Percentiles rank a stretch among this genome's conserved stretches.
These are phyloP conservation scores for Philhelius pedissequus DNA, from an alignment of 2,888 invertebrate genomes.

Conservation along the genomic window DNA sequence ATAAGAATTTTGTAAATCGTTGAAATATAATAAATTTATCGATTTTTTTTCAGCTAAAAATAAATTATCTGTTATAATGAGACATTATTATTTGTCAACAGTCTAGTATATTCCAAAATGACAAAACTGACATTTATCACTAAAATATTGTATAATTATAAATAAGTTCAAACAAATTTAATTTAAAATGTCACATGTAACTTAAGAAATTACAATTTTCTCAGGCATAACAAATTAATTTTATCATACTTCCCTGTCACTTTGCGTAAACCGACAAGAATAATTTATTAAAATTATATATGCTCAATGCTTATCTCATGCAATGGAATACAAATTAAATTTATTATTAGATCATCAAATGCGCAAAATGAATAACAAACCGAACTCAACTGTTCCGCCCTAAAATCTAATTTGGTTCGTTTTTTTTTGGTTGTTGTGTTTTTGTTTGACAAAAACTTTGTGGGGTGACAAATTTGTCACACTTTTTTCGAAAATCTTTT, in stretches of 20 bases:
- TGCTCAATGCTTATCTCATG: neutral
- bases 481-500: neutral
- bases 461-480: too few species aligned
- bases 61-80: too few species aligned
- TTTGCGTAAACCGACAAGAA: neutral
- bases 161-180: neutral
- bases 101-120: too few species aligned
- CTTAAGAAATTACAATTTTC: neutral
- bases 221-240: neutral
- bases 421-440: neutral
- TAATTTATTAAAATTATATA: neutral
- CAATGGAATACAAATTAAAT: neutral
- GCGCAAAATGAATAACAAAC: neutral
- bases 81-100: too few species aligned
- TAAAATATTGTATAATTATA: neutral
- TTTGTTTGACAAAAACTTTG: neutral
- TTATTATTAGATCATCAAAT: slow-evolving; percentile 9
- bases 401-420: neutral
- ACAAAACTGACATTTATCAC: too few species aligned
- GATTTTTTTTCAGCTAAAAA: too few species aligned
- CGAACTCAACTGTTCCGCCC: neutral
- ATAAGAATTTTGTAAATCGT: too few species aligned
- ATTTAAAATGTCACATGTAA: neutral
- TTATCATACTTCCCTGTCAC: neutral
- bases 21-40: too few species aligned